A percentile compares a stretch with the other conserved stretches of the same genome.
Evolutionary conservation across 2,113 vertebrate species (phyloP).

Genomic region (Aramus guarauna): DNA sequence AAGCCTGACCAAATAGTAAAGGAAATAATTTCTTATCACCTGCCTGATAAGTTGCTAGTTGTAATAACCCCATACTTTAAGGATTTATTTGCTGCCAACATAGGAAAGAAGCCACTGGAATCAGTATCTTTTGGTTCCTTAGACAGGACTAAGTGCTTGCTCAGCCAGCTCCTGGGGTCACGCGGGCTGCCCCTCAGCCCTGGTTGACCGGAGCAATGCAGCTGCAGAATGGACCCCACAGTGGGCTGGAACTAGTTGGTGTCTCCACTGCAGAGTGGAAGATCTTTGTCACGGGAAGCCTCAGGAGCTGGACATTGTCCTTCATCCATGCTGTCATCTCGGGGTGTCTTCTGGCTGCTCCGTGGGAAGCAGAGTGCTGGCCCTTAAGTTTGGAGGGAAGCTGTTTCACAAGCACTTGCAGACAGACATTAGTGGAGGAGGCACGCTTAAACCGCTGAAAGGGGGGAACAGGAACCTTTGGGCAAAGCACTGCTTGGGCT

Average conservation of each 20-base stretch:
- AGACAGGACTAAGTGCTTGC: neutral
- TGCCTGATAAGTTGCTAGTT: neutral
- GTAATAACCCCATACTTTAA: neutral
- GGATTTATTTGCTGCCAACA: neutral
- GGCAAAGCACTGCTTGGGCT: neutral
- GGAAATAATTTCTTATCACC: neutral
- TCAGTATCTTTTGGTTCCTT: neutral
- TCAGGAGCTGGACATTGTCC: neutral
- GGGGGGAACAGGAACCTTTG: neutral
- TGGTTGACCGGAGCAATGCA: neutral
- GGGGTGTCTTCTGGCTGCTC: neutral
- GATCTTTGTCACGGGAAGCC: neutral
- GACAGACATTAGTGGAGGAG: neutral
- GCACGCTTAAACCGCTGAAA: neutral
- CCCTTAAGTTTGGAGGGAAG: neutral
- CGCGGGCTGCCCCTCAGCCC: neutral
- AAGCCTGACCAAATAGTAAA: neutral
- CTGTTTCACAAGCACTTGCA: accelerated
- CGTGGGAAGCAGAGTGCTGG: accelerated
- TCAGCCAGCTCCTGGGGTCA: neutral
- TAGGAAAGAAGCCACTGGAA: neutral
- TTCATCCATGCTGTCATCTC: neutral
- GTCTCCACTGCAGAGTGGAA: neutral
- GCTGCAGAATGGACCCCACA: accelerated
- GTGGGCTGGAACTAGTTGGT: neutral